Evolutionary conservation across 2,797 vertebrate species (phyloP), one percentile per base, ranked within the genome.

Genomic region (Sebastes hubbsi): DNA sequence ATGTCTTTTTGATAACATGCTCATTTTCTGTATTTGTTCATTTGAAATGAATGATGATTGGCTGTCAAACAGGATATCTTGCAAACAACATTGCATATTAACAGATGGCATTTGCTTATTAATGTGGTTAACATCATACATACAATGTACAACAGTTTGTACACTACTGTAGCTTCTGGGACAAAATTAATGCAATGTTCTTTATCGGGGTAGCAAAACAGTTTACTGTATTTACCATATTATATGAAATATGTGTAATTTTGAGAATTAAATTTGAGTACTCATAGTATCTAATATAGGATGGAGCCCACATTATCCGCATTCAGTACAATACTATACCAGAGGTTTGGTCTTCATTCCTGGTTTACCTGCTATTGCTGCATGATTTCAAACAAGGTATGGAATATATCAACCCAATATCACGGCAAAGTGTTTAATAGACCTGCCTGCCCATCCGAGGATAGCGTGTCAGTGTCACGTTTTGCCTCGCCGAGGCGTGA

Each of bases 1-100:
- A 88, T 90, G 72, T 84, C 34, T 88, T 88, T 87, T 87, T 82
- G 75, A 90, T 86, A 84, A 88, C 46, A 14, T 62, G 55, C 64
- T 71, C 66, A 52, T 89, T 82, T 85, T 85, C 66, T 65, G 16
- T 67, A 58, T 88, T 91, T 71, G 60, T 83, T 72, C 14, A 36
- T 81, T 42, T 63, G 25, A 81, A 73, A 70, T 76, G 63, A 81
- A 20, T 64, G 49, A 20, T 64, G 49, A 82, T 68, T 61, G 46
- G 66, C 42, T 64, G 32, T 54, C 49, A 84, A 29, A 58, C 8
- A 3, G 18, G 62, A 66, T 82, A 30, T 79, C 83, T 61, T 84
- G 38, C 55, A 60, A 69, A 75, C 42, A 71, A 42, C 63, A 68
- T 32, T 58, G 20, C 22, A 29, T n/a, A 22, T 27, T 10, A 32